Evolutionary conservation across 2,113 vertebrate species (phyloP), one percentile per base, ranked within the genome.

Genomic region (Albula goreensis): DNA sequence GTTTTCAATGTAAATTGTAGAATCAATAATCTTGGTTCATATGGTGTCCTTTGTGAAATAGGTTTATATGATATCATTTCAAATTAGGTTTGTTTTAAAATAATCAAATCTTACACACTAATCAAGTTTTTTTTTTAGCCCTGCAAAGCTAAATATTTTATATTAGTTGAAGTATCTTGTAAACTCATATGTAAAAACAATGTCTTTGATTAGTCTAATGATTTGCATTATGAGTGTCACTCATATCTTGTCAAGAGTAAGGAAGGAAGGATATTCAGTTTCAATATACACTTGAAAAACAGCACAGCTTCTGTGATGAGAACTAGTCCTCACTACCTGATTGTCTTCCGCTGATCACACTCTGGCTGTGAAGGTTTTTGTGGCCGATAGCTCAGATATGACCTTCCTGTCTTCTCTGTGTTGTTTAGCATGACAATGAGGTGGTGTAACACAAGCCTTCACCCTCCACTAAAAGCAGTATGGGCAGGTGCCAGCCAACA

Each of bases 261-360:
- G 19, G 19, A 66, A 66, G 60, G 17, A 66, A 66, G 31, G 31
- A 0, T 41, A 66, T 66, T 66, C 60, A 66, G 15, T 19, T 66
- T 19, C 17, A 22, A 50, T 50, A 77, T 87, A 70, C 89, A 89
- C 85, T 90, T 90, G 79, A 91, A 85, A 88, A n/a, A 66, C 52
- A 41, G 31, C 31, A 50, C 6, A 56, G 56, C 66, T 84, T 78
- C 63, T 87, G 81, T 78, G 51, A 84, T 85, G 87, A 88, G 66
- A 31, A 7, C 8, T 53, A 57, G 48, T 48, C n/a, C 15, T 85
- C 19, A 82, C 17, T n/a, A 52, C 74, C 19, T 79, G 78, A 49
- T 79, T 79, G 13, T 80, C 41, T 3, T 10, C 51, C 60, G 22
- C n/a, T 85, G 53, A 80, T 31, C 82, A 5, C 41, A 84, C 48